Evolutionary conservation across 2,888 invertebrate species (phyloP).

Genomic region (Acrobasis consociella): DNA sequence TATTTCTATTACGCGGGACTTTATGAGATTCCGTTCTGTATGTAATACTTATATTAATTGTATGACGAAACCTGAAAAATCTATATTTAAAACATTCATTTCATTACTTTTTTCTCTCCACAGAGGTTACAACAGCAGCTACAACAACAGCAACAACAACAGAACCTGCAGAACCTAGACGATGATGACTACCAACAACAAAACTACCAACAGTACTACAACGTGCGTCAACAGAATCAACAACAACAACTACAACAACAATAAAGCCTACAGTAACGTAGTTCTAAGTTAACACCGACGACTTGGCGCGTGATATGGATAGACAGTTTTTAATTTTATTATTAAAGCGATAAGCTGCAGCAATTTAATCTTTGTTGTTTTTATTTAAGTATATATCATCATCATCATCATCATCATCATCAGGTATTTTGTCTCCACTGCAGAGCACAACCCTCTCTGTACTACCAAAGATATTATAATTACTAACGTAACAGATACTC

Average conservation of each 20-base stretch:
- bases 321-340: constrained; percentile 3
- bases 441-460: too few relatives aligned
- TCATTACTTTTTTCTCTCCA: neutral
- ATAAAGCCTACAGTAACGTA: neutral
- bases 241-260: neutral
- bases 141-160: neutral
- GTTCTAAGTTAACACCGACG: neutral
- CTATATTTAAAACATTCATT: too few relatives aligned
- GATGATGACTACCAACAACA: neutral
- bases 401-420: too few relatives aligned
- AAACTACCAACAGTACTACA: neutral
- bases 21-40: too few relatives aligned
- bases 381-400: too few relatives aligned
- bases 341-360: constrained; percentile 3
- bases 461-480: too few relatives aligned
- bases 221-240: neutral
- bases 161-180: neutral
- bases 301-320: neutral
- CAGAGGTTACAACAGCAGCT: neutral
- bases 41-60: too few relatives aligned
- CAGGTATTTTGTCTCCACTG: too few relatives aligned
- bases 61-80: too few relatives aligned
- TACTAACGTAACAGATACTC: too few relatives aligned
- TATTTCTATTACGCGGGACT: too few relatives aligned
- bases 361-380: neutral